Conservation (phyloP, 1,140 invertebrate genomes). For the roundworm (Caenorhabditis elegans) region DNA sequence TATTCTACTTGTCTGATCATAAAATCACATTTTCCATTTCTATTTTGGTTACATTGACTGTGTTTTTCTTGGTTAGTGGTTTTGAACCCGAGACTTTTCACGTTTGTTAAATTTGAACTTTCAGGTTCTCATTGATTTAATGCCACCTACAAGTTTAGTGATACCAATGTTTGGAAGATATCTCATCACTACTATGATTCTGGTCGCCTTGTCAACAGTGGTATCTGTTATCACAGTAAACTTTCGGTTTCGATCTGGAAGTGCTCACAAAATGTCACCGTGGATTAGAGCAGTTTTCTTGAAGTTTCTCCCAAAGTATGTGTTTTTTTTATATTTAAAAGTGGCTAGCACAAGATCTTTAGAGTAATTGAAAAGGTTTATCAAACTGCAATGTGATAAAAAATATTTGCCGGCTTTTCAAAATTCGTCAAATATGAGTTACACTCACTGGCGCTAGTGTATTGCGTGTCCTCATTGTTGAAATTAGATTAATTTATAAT, state of each 20-base stretch:
- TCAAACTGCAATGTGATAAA: no score
- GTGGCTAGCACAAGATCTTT: no score
- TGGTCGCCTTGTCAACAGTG: slow-evolving; percentile 95
- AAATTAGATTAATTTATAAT: no score
- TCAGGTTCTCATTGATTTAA: slow-evolving; percentile 83
- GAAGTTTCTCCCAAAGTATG: slow-evolving; percentile 77
- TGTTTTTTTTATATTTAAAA: no score
- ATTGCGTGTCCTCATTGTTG: no score
- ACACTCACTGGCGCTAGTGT: no score
- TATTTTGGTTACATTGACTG: slow-evolving; percentile 82
- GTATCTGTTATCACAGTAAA: slow-evolving; percentile 96
- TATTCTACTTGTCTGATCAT: slow-evolving; percentile 95
- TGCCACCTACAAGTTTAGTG: slow-evolving; percentile 95
- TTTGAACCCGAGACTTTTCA: not conserved
- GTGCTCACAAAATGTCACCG: slow-evolving; percentile 83
- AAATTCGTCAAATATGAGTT: no score
- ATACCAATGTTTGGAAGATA: slow-evolving; percentile 97
- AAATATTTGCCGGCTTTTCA: no score
- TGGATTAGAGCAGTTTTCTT: slow-evolving; percentile 90
- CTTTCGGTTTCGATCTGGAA: slow-evolving; percentile 85
- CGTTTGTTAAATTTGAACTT: not conserved
- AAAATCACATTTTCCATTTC: slow-evolving; percentile 98
- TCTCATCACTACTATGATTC: slow-evolving; percentile 97
- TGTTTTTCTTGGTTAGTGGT: slow-evolving; percentile 83
- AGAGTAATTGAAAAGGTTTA: no score